Evolutionary conservation across 2,888 invertebrate species (phyloP).

Genomic region (Branchellion lobata): DNA sequence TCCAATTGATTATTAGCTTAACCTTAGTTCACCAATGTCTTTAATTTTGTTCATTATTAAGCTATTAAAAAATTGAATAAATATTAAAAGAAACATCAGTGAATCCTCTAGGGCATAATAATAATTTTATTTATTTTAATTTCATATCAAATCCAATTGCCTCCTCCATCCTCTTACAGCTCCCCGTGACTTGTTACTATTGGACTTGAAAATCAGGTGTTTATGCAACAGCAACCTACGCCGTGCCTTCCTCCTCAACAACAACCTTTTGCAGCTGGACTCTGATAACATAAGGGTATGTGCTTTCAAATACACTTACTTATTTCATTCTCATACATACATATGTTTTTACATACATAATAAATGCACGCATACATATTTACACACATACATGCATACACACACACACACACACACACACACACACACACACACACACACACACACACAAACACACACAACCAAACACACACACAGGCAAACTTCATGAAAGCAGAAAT

Average conservation of each 20-base stretch:
- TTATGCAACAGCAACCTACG: background rate
- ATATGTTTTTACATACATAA: too few relatives aligned
- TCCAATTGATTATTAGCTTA: too few relatives aligned
- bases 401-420: constrained; percentile 23
- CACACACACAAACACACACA: constrained; percentile 21
- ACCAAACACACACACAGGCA: background rate
- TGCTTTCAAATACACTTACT: too few relatives aligned
- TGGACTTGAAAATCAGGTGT: background rate
- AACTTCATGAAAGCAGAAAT: background rate
- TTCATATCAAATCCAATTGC: too few relatives aligned
- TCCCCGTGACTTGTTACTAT: background rate
- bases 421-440: constrained; percentile 16
- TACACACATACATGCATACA: constrained; percentile 1
- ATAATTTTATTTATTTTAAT: too few relatives aligned
- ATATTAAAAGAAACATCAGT: too few relatives aligned
- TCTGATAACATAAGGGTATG: background rate
- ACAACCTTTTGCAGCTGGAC: background rate
- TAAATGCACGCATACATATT: background rate
- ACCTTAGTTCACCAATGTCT: too few relatives aligned
- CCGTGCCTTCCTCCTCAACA: background rate
- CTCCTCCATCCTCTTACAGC: too few relatives aligned
- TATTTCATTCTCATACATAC: too few relatives aligned
- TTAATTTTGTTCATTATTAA: too few relatives aligned
- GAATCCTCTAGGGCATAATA: too few relatives aligned
- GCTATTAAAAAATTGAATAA: too few relatives aligned